phyloP scores from a whole-genome alignment of 2,113 vertebrate species.

The human (Homo sapiens) region DNA sequence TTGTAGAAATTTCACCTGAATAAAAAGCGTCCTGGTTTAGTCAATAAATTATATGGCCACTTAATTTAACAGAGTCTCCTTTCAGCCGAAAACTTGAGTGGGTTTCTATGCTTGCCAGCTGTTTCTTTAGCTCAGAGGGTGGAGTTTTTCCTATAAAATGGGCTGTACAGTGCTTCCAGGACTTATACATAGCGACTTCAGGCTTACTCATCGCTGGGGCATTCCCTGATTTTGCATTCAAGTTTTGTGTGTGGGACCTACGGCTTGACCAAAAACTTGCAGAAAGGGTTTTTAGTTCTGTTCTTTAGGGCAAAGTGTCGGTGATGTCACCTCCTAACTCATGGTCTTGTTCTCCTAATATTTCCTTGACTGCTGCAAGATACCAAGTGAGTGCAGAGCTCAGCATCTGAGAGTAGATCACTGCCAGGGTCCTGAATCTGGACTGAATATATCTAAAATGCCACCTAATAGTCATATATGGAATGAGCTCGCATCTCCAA shows the following conservation, averaged over 20 bases:
- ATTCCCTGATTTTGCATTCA: not conserved
- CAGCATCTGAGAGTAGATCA: not conserved
- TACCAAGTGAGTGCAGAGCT: not conserved
- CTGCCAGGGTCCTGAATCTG: not conserved
- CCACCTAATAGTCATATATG: not conserved
- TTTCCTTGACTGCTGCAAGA: not conserved
- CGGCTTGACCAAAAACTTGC: not conserved
- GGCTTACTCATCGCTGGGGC: not conserved
- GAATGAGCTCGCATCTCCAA: not conserved
- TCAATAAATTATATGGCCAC: not conserved
- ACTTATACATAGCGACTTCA: not conserved
- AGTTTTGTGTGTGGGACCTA: not conserved
- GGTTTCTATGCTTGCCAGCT: not conserved
- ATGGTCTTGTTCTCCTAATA: fast-evolving
- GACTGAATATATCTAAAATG: not conserved
- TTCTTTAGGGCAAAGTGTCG: not conserved
- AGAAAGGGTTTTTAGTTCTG: not conserved
- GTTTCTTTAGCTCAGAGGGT: not conserved
- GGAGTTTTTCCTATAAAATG: not conserved
- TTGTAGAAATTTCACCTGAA: not conserved
- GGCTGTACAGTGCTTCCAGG: not conserved
- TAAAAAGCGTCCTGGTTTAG: not conserved
- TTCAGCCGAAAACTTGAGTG: not conserved
- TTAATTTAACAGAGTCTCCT: not conserved
- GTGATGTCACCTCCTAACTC: not conserved